Base-by-base conservation (phyloP, 2,797 vertebrate genomes). In the Tinamus major region DNA sequence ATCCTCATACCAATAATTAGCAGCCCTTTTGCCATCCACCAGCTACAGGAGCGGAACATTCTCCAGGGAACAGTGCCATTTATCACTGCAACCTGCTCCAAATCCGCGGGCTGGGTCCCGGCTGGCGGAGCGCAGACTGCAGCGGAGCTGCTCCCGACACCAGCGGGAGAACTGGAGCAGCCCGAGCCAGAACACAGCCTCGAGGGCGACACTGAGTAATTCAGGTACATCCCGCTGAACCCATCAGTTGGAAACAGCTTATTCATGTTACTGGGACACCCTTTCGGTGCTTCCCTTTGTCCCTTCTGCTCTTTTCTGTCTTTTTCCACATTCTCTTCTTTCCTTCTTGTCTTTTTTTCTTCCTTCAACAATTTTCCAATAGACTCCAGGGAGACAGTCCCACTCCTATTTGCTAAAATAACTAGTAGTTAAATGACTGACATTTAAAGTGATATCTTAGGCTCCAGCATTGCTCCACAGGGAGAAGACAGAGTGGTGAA, bases 371-470 rank as follows among this genome's bases (percentile, higher is more conserved):
- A 49, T 84, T 91, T 77, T 39, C 35, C 92, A 83, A 61, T 55
- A 84, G 92, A 80, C 39, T 89, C 72, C 84, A 92, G 92, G 91
- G 94, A 97, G 83, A 79, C 64, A 93, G 89, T 93, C 93, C 93
- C 92, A 95, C 93, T 95, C 87, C 71, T 86, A 89, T 95, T 95
- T 95, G 94, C 94, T 95, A 95, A 96, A 95, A 96, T 95, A 93
- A 95, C 92, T 85, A 58, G 79, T 46, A 87, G 92, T 86, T 94
- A 95, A 94, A 92, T 84, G 91, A 92, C 90, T 94, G 92, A 94
- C 89, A 92, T 91, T 93, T 91, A 86, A 94, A 44, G 67, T 42
- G 4, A 23, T 92, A 85, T 90, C 92, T 94, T 68, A 83, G 70
- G 92, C 62, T 95, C 83, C 91, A 80, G 83, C 53, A 79, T 68